Percentiles rank a stretch among this genome's conserved stretches.
Evolutionary conservation across 2,797 vertebrate species (phyloP).

Genomic region (Enteromius argenteus): DNA sequence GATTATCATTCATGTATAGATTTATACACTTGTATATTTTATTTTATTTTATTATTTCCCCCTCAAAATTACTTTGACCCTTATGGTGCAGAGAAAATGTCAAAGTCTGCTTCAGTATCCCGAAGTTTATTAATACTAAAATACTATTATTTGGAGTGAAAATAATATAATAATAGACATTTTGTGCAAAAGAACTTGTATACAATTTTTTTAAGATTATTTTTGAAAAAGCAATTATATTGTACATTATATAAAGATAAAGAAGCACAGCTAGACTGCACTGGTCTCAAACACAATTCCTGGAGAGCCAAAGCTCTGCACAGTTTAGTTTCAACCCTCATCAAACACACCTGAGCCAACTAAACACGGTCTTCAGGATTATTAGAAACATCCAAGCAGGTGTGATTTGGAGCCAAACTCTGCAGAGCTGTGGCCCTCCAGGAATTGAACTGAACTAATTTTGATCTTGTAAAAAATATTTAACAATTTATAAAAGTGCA

Average conservation of each 20-base stretch:
- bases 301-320: no score
- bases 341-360: no score
- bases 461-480: neutral
- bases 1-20: neutral
- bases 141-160: constrained; percentile 46
- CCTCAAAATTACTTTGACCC: neutral
- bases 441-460: no score
- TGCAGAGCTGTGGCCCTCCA: no score
- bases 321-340: no score
- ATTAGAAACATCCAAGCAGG: no score
- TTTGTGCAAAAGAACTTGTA: constrained; percentile 45
- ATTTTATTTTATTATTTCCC: neutral
- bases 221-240: constrained; percentile 22
- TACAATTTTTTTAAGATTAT: constrained; percentile 28
- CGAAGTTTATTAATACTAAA: constrained; percentile 47
- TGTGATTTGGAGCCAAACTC: no score
- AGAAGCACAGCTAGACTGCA: neutral
- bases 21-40: neutral
- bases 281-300: no score
- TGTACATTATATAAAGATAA: constrained; percentile 22
- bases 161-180: constrained; percentile 18
- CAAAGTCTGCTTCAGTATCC: neutral
- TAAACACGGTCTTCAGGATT: no score
- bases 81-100: neutral
- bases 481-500: constrained; percentile 25